A percentile compares a stretch with the other conserved stretches of the same genome.
Conservation (phyloP, 2,797 vertebrate genomes). For the Natrix natrix region DNA sequence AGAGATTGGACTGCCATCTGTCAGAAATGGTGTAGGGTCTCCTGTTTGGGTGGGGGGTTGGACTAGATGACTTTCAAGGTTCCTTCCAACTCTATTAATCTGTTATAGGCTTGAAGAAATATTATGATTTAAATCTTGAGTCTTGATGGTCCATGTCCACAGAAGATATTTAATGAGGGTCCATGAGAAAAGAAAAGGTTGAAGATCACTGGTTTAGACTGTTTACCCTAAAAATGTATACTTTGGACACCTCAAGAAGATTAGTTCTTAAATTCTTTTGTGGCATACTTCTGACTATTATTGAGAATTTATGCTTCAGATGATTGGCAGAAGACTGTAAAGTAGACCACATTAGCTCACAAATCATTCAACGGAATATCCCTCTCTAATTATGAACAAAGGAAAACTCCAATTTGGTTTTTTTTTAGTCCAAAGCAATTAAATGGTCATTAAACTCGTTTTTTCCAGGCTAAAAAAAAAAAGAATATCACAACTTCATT, state of each 20-base stretch:
- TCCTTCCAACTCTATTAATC: too few relatives aligned
- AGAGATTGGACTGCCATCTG: too few relatives aligned
- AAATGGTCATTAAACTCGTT: background rate
- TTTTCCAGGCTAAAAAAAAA: background rate
- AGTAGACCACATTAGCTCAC: background rate
- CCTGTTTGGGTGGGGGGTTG: too few relatives aligned
- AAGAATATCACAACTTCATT: conserved; percentile 15
- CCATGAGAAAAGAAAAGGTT: background rate
- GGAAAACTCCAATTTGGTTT: background rate
- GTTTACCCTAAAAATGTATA: background rate
- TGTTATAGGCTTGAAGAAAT: background rate
- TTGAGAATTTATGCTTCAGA: background rate
- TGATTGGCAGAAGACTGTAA: background rate
- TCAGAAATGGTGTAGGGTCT: too few relatives aligned
- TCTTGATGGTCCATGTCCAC: background rate
- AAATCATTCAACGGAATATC: background rate
- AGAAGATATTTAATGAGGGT: background rate
- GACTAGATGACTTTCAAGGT: too few relatives aligned
- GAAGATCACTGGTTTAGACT: background rate
- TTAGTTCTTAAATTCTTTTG: background rate
- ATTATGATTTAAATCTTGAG: background rate
- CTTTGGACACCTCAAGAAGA: background rate
- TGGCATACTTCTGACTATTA: background rate
- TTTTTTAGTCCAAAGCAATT: background rate
- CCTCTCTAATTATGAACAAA: background rate